phyloP scores from a whole-genome alignment of 2,113 vertebrate genomes.

The Columba livia region DNA sequence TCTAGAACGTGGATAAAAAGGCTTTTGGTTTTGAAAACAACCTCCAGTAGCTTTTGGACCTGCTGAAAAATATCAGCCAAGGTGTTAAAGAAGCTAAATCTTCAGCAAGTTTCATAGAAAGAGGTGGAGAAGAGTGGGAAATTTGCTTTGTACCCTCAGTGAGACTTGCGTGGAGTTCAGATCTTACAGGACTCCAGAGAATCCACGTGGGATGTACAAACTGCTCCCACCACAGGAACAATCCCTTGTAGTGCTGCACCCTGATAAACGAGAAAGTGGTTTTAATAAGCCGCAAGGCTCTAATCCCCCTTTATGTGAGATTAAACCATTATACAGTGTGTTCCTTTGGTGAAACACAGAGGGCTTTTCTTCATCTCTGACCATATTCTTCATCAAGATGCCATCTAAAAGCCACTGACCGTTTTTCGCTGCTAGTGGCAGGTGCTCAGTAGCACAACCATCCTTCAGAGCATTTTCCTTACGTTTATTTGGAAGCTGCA shows the following conservation, averaged over 20 bases:
- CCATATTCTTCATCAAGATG: fast-evolving
- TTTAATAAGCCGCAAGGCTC: background rate
- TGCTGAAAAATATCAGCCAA: background rate
- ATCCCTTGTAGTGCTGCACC: background rate
- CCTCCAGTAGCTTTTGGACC: background rate
- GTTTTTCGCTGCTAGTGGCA: background rate
- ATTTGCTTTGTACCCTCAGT: background rate
- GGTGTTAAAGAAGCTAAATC: background rate
- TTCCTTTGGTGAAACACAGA: background rate
- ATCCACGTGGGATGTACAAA: background rate
- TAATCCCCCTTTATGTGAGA: background rate
- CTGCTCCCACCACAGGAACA: background rate
- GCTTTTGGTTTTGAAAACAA: background rate
- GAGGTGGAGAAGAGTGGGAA: background rate
- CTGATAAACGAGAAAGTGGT: fast-evolving
- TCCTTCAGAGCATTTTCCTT: background rate
- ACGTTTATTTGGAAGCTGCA: background rate
- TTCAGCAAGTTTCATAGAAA: background rate
- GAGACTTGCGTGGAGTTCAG: background rate
- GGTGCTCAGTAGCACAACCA: fast-evolving
- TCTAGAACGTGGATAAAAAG: background rate
- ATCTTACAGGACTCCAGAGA: fast-evolving
- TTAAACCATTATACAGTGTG: fast-evolving
- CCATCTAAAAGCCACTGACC: background rate
- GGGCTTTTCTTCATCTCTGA: background rate